Evolutionary conservation across 2,797 vertebrate species (phyloP).

Genomic region (Botia almorhae): DNA sequence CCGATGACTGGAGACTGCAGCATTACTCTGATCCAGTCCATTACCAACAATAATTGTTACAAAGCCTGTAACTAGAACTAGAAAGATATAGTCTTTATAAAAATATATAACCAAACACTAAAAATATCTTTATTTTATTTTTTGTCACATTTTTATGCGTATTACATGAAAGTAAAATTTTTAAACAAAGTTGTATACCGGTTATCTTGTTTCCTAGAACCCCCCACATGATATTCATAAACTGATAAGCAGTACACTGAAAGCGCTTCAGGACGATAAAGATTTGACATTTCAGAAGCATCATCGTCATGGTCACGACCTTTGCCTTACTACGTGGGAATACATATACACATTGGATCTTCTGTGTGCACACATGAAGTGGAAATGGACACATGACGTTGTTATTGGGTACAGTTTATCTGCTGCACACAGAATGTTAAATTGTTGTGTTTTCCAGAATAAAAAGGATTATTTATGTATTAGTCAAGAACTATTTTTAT

Average conservation of each 20-base stretch:
- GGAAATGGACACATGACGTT: conserved; percentile 91
- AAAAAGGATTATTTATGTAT: not conserved
- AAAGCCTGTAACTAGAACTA: too few relatives aligned
- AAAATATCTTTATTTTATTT: too few relatives aligned
- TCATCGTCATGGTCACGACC: conserved; percentile 83
- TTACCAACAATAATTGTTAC: not conserved
- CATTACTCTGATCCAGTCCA: not conserved
- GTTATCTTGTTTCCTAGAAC: conserved; percentile 71
- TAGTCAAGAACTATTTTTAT: conserved; percentile 4
- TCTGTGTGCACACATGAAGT: conserved; percentile 86
- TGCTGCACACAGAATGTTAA: not conserved
- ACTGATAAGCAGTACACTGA: conserved; percentile 83
- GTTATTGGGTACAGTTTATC: conserved; percentile 83
- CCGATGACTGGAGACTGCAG: not conserved
- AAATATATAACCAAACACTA: too few relatives aligned
- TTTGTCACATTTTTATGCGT: too few relatives aligned
- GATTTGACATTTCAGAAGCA: conserved; percentile 81
- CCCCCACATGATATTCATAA: conserved; percentile 81
- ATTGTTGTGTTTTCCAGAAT: not conserved
- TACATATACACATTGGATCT: conserved; percentile 86
- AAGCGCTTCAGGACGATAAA: conserved; percentile 80
- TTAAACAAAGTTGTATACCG: not conserved
- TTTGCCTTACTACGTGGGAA: conserved; percentile 86
- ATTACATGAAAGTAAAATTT: not conserved
- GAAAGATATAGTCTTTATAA: too few relatives aligned